phyloP scores from a whole-genome alignment of 2,113 vertebrate species.

The Pogonocichla stellata region DNA sequence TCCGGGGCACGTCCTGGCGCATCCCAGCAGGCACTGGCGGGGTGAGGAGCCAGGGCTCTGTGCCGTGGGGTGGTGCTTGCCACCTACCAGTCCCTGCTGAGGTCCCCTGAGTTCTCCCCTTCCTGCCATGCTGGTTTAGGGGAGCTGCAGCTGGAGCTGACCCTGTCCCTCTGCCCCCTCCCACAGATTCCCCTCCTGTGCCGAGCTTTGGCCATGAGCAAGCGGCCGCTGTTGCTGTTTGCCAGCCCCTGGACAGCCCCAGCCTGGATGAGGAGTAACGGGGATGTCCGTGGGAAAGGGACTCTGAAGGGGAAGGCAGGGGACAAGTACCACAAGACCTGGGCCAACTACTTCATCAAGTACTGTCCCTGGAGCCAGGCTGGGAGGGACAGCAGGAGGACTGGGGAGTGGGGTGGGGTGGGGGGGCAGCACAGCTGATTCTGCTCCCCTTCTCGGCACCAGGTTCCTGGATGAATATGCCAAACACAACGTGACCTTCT shows the following conservation, averaged over 20 bases:
- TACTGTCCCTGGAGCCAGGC: neutral
- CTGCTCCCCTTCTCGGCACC: neutral
- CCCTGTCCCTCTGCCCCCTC: neutral
- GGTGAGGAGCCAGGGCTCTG: neutral
- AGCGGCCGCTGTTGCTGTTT: constrained; percentile 74
- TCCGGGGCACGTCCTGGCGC: neutral
- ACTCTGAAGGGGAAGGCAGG: constrained; percentile 85
- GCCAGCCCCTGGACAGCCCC: constrained; percentile 93
- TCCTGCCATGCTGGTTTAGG: fast-evolving
- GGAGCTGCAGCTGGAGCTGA: neutral
- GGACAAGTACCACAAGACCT: constrained; percentile 84
- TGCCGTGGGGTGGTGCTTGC: neutral
- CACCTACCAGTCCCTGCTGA: fast-evolving
- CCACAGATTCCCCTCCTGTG: constrained; percentile 89
- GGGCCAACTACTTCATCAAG: constrained; percentile 92
- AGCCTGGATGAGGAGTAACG: constrained; percentile 87
- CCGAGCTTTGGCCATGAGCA: constrained; percentile 75
- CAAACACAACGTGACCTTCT: constrained; percentile 85
- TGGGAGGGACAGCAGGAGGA: fast-evolving
- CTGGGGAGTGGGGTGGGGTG: fast-evolving
- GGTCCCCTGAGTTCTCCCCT: neutral
- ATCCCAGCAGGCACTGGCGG: neutral
- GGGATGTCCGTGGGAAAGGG: constrained; percentile 83
- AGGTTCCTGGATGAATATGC: constrained; percentile 92
- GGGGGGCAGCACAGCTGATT: fast-evolving